Conservation (phyloP, 2,113 vertebrate genomes). For the Poeciliopsis retropinna region DNA sequence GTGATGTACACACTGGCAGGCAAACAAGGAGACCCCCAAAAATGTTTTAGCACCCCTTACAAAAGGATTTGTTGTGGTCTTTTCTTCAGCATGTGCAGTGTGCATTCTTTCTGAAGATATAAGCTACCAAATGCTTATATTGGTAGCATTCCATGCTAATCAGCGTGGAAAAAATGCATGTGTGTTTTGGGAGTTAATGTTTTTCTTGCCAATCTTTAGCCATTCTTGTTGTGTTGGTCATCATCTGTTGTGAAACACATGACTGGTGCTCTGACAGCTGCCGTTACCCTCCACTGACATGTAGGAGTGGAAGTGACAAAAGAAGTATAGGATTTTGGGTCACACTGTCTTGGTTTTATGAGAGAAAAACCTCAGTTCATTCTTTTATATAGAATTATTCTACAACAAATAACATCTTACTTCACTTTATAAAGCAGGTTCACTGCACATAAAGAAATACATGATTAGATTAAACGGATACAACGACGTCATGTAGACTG, state of each 20-base stretch:
- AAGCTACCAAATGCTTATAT: slow-evolving; percentile 39
- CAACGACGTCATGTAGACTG: no score
- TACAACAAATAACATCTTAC: no score
- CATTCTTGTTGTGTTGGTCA: slow-evolving; percentile 32
- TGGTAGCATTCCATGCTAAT: no score
- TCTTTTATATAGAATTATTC: no score
- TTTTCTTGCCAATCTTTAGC: slow-evolving; percentile 69
- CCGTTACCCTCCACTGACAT: slow-evolving; percentile 62
- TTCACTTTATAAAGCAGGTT: no score
- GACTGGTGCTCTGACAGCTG: slow-evolving; percentile 44
- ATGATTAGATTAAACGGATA: no score
- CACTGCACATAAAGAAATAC: no score
- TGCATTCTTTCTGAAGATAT: slow-evolving; percentile 58
- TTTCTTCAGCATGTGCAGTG: slow-evolving; percentile 7
- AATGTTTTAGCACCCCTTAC: slow-evolving; percentile 27
- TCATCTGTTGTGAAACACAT: slow-evolving; percentile 31
- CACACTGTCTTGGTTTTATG: no score
- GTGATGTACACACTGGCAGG: slow-evolving; percentile 46
- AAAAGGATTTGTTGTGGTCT: slow-evolving; percentile 28
- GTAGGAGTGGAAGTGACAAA: slow-evolving; percentile 30
- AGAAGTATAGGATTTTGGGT: slow-evolving; percentile 9
- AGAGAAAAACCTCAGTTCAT: no score
- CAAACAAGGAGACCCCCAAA: slow-evolving; percentile 47
- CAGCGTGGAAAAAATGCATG: slow-evolving; percentile 2
- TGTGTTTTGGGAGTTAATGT: slow-evolving; percentile 58